Evolutionary conservation across 2,113 vertebrate species (phyloP), one percentile per base, ranked within the genome.

Genomic region (Rhinichthys klamathensis): DNA sequence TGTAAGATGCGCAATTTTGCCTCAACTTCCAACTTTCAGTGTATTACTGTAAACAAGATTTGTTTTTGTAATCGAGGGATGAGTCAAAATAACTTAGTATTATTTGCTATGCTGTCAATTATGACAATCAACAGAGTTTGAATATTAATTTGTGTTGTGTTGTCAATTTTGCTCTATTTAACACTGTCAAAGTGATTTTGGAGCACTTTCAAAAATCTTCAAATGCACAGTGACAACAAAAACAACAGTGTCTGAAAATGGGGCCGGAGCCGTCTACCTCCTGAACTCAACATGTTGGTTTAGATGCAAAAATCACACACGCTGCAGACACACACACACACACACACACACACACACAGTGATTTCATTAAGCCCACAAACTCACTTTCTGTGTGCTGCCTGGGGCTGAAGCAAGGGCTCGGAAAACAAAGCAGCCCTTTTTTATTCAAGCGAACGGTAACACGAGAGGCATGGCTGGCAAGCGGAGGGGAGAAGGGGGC

Each of bases 351-450:
- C 35, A 82, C 25, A 51, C 73, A 82, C 35, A 58, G 63, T 80
- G 35, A 38, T 72, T 80, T 72, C 38, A 73, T 72, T 80, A 49
- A 63, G 18, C 27, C 18, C 44, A 77, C 54, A 80, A 30, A 25
- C 46, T 25, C n/a, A 80, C 38, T 15, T 63, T 85, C 46, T 76
- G 75, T 69, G 49, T 4, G 3, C 80, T 69, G 87, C 88, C 85
- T 84, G 84, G 80, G 89, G 89, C 88, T 84, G 41, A 21, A 89
- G 88, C 85, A 88, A 89, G 41, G 85, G 90, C 80, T 46, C 80
- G 18, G 56, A 44, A 86, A 88, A 94, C 93, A 95, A 94, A 91
- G 92, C 89, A 10, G 84, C 86, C 92, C 90, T 89, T 94, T 49
- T 94, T 89, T 92, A 83, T 87, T 90, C 84, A 81, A 12, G 87